Evolutionary conservation across 2,888 invertebrate species (phyloP), one percentile per base, ranked within the genome.

Genomic region (Smittia aterrima): DNA sequence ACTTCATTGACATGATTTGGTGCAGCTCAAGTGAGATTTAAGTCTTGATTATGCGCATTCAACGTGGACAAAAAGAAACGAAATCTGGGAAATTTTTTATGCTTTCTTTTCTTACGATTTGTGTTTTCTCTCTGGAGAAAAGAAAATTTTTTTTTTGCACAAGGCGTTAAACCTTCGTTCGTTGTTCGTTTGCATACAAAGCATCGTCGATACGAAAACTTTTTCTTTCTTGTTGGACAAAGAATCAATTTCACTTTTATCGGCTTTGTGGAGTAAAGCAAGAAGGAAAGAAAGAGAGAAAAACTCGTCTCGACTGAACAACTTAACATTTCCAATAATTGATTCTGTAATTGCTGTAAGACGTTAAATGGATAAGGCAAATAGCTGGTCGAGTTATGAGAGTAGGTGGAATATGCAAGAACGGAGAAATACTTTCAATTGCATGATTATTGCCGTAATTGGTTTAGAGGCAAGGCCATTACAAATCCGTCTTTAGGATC

Each of bases 241-340:
- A 66, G 66, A 66, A 66, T 66, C 66, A 66, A 32, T 66, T 66
- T 66, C 66, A 66, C 66, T 66, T 66, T 66, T 20, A 38, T 66
- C 24, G 47, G 11, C 9, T 32, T n/a, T n/a, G n/a, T n/a, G n/a
- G n/a, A n/a, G n/a, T n/a, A n/a, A n/a, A n/a, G n/a, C n/a, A n/a
- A n/a, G n/a, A n/a, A n/a, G n/a, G n/a, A n/a, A n/a, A n/a, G n/a
- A n/a, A 32, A 32, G 32, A 32, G 32, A 32, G 32, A 32, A 32
- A 47, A 47, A 47, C 47, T 11, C 3, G 47, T 47, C n/a, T n/a
- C 16, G 16, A 47, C n/a, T 47, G 47, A n/a, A n/a, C 47, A 47
- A 47, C 47, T 47, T 47, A 47, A 47, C 11, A 47, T 47, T 47
- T 13, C 47, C 4, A 47, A 47, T 16, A 47, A 47, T 47, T 47